Evolutionary conservation across 2,888 invertebrate species (phyloP).

Genomic region (Drosophila tanythrix): DNA sequence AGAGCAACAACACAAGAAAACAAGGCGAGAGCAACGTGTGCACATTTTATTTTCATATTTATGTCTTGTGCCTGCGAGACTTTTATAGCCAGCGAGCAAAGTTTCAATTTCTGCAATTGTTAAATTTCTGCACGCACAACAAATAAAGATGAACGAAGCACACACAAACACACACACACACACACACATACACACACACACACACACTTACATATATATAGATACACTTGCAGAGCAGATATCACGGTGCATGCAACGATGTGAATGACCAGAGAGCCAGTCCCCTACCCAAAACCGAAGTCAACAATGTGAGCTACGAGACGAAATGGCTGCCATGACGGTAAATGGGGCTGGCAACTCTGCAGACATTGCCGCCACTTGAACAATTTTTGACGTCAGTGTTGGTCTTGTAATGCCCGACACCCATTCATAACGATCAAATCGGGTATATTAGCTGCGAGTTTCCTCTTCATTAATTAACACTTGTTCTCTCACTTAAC

Average conservation of each 20-base stretch:
- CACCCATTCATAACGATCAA: not conserved
- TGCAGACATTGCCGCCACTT: slow-evolving; percentile 34
- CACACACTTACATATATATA: not conserved
- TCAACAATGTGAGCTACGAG: slow-evolving; percentile 42
- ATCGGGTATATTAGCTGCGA: slow-evolving; percentile 17
- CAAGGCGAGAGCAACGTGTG: slow-evolving; percentile 54
- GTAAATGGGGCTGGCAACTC: slow-evolving; percentile 30
- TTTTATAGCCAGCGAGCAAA: slow-evolving; percentile 59
- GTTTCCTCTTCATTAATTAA: not conserved
- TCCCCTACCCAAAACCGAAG: slow-evolving; percentile 36
- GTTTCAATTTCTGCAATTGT: slow-evolving; percentile 77
- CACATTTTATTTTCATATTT: slow-evolving; percentile 68
- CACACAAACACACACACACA: slow-evolving; percentile 27
- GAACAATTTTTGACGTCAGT: slow-evolving; percentile 37
- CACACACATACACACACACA: slow-evolving; percentile 27
- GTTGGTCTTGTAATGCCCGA: slow-evolving; percentile 2
- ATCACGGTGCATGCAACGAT: slow-evolving; percentile 57
- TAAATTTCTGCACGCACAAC: slow-evolving; percentile 75
- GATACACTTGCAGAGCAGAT: slow-evolving; percentile 1
- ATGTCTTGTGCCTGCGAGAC: slow-evolving; percentile 53
- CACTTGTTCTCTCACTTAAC: not conserved
- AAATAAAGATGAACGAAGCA: slow-evolving; percentile 63
- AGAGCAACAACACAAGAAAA: slow-evolving; percentile 11
- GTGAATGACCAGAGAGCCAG: slow-evolving; percentile 69
- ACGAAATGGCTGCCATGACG: slow-evolving; percentile 19